phyloP scores from a whole-genome alignment of 2,888 invertebrate genomes.

The Emmelina monodactyla region DNA sequence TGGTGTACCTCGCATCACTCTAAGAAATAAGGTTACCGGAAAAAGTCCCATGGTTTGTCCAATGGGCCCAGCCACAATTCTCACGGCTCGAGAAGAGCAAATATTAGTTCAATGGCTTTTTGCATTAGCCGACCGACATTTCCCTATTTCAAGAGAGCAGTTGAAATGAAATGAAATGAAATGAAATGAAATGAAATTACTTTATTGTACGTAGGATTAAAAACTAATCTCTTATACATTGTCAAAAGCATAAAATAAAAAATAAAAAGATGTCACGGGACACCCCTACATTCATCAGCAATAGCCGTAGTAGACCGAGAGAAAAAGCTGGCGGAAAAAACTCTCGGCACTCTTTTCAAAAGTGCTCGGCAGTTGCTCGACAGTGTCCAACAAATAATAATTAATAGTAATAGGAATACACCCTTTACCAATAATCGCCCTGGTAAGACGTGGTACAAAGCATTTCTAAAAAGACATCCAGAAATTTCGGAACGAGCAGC shows the following conservation, averaged over 20 bases:
- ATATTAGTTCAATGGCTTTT: conserved; percentile 16
- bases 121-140: no score
- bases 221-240: no score
- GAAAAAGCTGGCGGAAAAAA: no score
- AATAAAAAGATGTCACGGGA: no score
- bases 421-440: conserved; percentile 20
- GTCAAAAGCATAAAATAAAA: no score
- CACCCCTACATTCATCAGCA: no score
- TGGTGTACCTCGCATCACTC: conserved; percentile 12
- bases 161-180: no score
- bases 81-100: conserved; percentile 4
- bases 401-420: conserved; percentile 4
- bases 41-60: conserved; percentile 12
- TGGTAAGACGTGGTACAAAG: conserved; percentile 20
- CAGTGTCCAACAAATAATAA: conserved; percentile 13
- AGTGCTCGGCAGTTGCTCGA: no score
- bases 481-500: conserved; percentile 15
- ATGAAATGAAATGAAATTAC: no score
- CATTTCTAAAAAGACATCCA: conserved; percentile 20
- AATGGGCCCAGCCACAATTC: conserved; percentile 11
- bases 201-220: no score
- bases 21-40: conserved; percentile 9
- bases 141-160: conserved; percentile 18
- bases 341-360: no score
- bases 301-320: no score